Percentiles rank a stretch among this genome's conserved stretches.
These are phyloP conservation scores for Drosophila setosimentum DNA, from an alignment of 2,888 invertebrate genomes.

Conservation along the genomic window DNA sequence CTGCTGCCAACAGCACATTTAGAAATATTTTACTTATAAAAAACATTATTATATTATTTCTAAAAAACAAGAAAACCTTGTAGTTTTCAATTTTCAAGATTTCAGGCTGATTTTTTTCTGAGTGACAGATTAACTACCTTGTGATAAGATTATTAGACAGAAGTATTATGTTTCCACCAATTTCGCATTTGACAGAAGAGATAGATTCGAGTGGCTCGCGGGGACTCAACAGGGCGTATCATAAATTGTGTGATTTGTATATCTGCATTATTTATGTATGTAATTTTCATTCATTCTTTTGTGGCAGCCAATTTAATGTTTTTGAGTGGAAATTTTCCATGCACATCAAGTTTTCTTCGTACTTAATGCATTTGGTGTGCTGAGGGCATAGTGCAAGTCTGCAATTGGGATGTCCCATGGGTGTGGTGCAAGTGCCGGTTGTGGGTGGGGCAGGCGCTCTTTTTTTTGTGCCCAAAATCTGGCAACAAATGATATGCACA, in stretches of 20 bases:
- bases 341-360: slow-evolving; percentile 40
- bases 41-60: too few species aligned
- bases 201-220: not conserved
- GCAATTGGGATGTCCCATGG: slow-evolving; percentile 11
- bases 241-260: slow-evolving; percentile 19
- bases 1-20: too few species aligned
- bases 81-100: not conserved
- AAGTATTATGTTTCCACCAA: not conserved
- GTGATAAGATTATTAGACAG: slow-evolving; percentile 7
- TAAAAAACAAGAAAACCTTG: not conserved
- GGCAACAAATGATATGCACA: not conserved
- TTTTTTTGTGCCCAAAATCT: slow-evolving; percentile 22
- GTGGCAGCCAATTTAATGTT: slow-evolving; percentile 52
- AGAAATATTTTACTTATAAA: too few species aligned
- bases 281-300: slow-evolving; percentile 20
- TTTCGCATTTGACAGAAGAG: not conserved
- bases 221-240: not conserved
- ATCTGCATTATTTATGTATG: not conserved
- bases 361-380: slow-evolving; percentile 18
- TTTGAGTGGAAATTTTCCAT: slow-evolving; percentile 70
- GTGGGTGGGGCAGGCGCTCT: not conserved
- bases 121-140: slow-evolving; percentile 18
- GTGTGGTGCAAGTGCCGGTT: not conserved
- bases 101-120: not conserved
- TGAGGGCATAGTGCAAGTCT: slow-evolving; percentile 22